Conservation (phyloP, 1,140 invertebrate species). For the Polypedilum pembai region DNA sequence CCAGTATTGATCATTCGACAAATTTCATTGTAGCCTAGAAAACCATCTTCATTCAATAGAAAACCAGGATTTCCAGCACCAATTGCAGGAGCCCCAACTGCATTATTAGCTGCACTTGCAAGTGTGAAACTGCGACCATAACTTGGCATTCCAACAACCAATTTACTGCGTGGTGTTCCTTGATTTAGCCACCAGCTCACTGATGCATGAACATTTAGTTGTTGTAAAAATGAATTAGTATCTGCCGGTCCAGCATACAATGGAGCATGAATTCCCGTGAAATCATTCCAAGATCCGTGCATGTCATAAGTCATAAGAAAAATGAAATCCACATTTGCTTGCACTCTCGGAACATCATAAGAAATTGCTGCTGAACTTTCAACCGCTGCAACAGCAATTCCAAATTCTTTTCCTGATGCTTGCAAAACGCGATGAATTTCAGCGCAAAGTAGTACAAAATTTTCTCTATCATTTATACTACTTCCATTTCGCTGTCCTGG, state of each 20-base stretch:
- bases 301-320: slow-evolving; percentile 57
- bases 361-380: slow-evolving; percentile 47
- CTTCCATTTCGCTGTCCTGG: slow-evolving; percentile 52
- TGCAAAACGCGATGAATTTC: slow-evolving; percentile 50
- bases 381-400: slow-evolving; percentile 53
- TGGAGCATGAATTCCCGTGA: slow-evolving; percentile 54
- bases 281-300: slow-evolving; percentile 54
- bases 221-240: slow-evolving; percentile 21
- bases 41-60: slow-evolving; percentile 52
- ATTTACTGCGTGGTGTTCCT: slow-evolving; percentile 70
- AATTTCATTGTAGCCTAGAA: slow-evolving; percentile 84
- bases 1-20: slow-evolving; percentile 61
- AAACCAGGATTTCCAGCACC: slow-evolving; percentile 52
- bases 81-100: slow-evolving; percentile 40
- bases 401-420: slow-evolving; percentile 46
- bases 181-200: slow-evolving; percentile 57
- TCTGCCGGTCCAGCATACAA: slow-evolving; percentile 42
- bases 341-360: slow-evolving; percentile 52
- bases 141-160: slow-evolving; percentile 78
- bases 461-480: slow-evolving; percentile 44
- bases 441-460: slow-evolving; percentile 48
- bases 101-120: slow-evolving; percentile 44
- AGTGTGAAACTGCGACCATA: slow-evolving; percentile 83
- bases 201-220: slow-evolving; percentile 44
- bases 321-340: slow-evolving; percentile 50